Evolutionary conservation across 2,113 vertebrate genomes (phyloP).

Genomic region (Perca schrenkii): DNA sequence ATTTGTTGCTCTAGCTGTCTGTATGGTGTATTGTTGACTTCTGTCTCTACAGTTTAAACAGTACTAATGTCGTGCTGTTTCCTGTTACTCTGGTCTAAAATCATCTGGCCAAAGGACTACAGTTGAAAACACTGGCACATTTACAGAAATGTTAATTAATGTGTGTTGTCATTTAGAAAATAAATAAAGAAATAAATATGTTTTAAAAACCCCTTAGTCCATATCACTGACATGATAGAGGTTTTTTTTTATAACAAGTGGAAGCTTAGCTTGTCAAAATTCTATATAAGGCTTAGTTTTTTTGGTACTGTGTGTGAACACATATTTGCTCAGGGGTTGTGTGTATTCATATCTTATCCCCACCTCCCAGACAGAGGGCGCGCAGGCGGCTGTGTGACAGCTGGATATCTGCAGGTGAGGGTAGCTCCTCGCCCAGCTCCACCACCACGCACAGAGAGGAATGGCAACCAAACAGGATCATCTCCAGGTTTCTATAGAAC

Average conservation of each 20-base stretch:
- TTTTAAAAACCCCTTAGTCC: not conserved
- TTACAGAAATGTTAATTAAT: no score
- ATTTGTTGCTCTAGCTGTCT: no score
- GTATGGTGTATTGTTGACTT: no score
- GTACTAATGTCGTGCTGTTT: no score
- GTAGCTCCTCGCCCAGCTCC: conserved; percentile 88
- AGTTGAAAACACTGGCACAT: no score
- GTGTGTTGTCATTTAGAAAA: no score
- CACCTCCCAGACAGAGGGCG: conserved; percentile 90
- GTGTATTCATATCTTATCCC: conserved; percentile 3
- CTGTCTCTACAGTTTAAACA: no score
- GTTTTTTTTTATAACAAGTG: not conserved
- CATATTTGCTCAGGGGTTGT: conserved; percentile 23
- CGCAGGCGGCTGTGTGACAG: conserved; percentile 88
- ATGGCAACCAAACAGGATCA: conserved; percentile 89
- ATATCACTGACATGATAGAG: not conserved
- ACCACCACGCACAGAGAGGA: conserved; percentile 90
- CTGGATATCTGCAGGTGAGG: conserved; percentile 88
- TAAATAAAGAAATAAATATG: no score
- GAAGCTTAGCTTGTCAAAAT: not conserved
- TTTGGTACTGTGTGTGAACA: conserved; percentile 6
- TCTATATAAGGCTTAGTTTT: not conserved
- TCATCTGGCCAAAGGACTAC: no score
- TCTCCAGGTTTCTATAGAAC: conserved; percentile 86
- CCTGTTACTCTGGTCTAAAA: no score